Percentiles rank a stretch among this genome's conserved stretches.
phyloP scores from a whole-genome alignment of 2,113 vertebrate species.

The Setophaga coronata region DNA sequence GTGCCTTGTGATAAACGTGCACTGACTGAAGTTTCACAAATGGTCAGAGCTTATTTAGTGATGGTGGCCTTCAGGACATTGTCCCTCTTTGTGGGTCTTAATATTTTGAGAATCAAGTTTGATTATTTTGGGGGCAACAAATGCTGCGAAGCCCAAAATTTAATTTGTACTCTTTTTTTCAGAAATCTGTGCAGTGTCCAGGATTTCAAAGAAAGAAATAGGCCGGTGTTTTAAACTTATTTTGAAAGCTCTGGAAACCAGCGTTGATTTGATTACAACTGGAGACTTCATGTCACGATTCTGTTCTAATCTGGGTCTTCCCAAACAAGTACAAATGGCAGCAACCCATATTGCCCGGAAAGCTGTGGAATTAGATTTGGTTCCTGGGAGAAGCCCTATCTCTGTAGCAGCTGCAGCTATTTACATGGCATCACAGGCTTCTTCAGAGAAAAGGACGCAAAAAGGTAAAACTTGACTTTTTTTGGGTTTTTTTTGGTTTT shows the following conservation, averaged over 20 bases:
- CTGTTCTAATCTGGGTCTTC: slow-evolving; percentile 96
- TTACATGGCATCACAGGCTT: slow-evolving; percentile 99
- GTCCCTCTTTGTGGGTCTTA: neutral
- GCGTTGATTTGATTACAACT: slow-evolving; percentile 97
- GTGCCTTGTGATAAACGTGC: neutral
- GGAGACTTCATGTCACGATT: slow-evolving; percentile 99
- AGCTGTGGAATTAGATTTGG: slow-evolving; percentile 94
- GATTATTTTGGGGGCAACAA: neutral
- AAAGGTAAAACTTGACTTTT: slow-evolving; percentile 81
- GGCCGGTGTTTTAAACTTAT: slow-evolving; percentile 98
- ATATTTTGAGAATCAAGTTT: neutral
- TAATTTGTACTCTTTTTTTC: slow-evolving; percentile 8
- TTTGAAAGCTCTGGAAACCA: slow-evolving; percentile 97
- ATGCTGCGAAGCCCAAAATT: neutral
- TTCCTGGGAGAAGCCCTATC: slow-evolving; percentile 95
- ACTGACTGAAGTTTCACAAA: neutral
- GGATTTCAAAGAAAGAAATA: slow-evolving; percentile 99
- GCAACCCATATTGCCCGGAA: slow-evolving; percentile 95
- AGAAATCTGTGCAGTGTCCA: slow-evolving; percentile 98
- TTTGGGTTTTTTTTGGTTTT: neutral
- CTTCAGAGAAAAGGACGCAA: slow-evolving; percentile 96
- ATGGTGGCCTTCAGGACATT: neutral
- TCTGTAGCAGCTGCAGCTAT: slow-evolving; percentile 97
- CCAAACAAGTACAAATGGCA: slow-evolving; percentile 98
- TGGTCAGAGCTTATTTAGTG: neutral